phyloP scores from a whole-genome alignment of 2,113 vertebrate genomes.

The Ia io region DNA sequence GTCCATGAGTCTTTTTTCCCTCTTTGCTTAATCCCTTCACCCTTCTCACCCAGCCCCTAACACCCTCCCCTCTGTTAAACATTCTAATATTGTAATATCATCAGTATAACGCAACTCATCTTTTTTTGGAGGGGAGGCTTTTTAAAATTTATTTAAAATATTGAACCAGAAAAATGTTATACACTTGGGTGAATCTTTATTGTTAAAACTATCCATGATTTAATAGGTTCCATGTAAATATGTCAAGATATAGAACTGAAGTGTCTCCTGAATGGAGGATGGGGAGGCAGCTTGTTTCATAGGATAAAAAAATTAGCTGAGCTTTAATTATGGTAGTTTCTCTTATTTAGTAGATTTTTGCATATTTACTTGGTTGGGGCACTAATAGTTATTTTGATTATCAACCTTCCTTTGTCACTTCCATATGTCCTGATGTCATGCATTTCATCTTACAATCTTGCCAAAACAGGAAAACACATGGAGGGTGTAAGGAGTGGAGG shows the following conservation, averaged over 20 bases:
- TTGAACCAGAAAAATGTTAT: background rate
- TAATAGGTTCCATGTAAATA: background rate
- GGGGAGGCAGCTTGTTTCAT: background rate
- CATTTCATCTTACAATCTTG: conserved; percentile 21
- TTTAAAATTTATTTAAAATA: background rate
- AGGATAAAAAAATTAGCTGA: background rate
- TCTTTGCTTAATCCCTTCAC: background rate
- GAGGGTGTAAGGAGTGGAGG: background rate
- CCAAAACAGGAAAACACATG: background rate
- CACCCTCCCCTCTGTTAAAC: background rate
- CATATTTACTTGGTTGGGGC: background rate
- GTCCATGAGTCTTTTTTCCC: background rate
- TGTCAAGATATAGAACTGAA: background rate
- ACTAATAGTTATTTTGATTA: background rate
- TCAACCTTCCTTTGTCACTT: background rate
- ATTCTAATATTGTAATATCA: background rate
- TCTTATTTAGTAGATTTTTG: background rate
- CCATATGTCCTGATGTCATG: background rate
- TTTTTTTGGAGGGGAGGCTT: background rate
- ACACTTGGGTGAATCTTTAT: background rate
- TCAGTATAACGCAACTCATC: background rate
- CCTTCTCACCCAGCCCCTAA: background rate
- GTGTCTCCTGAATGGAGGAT: background rate
- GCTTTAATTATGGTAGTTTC: background rate
- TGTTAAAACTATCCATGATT: background rate